phyloP scores from a whole-genome alignment of 2,888 invertebrate species.

The Polymixis flavicincta region DNA sequence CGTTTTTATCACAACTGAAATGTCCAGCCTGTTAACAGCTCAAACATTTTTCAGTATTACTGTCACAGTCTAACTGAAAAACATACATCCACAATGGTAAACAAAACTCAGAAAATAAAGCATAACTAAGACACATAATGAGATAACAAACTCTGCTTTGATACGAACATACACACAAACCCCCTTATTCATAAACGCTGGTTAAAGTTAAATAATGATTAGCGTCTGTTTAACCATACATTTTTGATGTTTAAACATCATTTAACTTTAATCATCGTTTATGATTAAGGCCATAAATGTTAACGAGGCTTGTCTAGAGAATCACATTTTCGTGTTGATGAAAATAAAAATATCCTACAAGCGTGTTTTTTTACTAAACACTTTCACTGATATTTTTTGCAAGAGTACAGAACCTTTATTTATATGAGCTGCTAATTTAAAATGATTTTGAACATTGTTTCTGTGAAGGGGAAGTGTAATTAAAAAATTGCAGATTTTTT shows the following conservation, averaged over 20 bases:
- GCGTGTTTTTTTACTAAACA: slow-evolving; percentile 17
- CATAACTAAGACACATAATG: not conserved
- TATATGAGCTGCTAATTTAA: not conserved
- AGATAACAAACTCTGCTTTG: slow-evolving; percentile 5
- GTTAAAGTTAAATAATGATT: no score
- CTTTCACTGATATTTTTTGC: slow-evolving; percentile 21
- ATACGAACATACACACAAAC: slow-evolving; percentile 33
- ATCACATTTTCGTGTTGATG: slow-evolving; percentile 41
- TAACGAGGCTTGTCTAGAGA: slow-evolving; percentile 17
- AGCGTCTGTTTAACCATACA: no score
- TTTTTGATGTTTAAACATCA: no score
- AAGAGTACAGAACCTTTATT: slow-evolving; percentile 1
- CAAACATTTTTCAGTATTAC: not conserved
- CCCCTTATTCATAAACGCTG: no score
- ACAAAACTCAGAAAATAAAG: slow-evolving; percentile 13
- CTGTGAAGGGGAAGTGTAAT: not conserved
- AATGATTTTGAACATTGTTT: not conserved
- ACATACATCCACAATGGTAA: slow-evolving; percentile 13
- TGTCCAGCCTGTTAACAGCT: not conserved
- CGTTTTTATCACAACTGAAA: not conserved
- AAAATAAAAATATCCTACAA: slow-evolving; percentile 34
- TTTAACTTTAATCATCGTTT: no score
- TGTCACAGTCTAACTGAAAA: not conserved
- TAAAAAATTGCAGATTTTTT: no score
- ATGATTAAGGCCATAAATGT: no score